phyloP scores from a whole-genome alignment of 2,113 vertebrate species.

The Zootoca vivipara region DNA sequence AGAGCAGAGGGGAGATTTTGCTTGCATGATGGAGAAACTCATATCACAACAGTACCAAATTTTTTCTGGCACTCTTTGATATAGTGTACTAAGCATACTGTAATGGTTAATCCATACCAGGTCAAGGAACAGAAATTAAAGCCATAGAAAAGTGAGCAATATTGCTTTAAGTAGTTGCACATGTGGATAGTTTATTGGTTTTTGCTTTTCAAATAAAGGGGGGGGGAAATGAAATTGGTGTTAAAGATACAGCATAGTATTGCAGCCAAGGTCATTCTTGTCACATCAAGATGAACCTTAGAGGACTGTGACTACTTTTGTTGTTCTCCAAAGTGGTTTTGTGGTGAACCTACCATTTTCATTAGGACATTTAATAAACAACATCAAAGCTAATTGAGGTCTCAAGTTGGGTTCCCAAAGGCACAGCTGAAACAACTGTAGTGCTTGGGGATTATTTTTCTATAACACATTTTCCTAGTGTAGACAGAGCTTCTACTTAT shows the following conservation, averaged over 20 bases:
- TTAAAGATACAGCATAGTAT: not conserved
- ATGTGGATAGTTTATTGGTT: not conserved
- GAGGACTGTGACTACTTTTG: not conserved
- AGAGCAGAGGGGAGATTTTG: not conserved
- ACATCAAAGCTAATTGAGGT: not conserved
- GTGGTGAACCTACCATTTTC: not conserved
- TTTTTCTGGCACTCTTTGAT: not conserved
- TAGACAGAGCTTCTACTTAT: conserved; percentile 34
- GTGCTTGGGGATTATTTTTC: conserved; percentile 10
- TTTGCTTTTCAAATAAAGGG: not conserved
- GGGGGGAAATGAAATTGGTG: too few species aligned
- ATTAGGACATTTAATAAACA: conserved; percentile 8
- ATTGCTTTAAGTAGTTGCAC: not conserved
- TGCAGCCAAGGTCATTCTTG: not conserved
- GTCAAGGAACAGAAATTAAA: not conserved
- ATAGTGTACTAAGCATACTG: not conserved
- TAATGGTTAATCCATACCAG: not conserved
- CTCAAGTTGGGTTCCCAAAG: not conserved
- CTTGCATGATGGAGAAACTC: not conserved
- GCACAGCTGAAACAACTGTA: not conserved
- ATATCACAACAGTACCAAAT: not conserved
- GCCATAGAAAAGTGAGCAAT: too few species aligned
- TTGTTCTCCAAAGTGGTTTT: not conserved
- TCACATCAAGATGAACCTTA: not conserved
- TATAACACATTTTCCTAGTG: not conserved